Conservation (phyloP, 2,797 vertebrate species). For the Pempheris klunzingeri region DNA sequence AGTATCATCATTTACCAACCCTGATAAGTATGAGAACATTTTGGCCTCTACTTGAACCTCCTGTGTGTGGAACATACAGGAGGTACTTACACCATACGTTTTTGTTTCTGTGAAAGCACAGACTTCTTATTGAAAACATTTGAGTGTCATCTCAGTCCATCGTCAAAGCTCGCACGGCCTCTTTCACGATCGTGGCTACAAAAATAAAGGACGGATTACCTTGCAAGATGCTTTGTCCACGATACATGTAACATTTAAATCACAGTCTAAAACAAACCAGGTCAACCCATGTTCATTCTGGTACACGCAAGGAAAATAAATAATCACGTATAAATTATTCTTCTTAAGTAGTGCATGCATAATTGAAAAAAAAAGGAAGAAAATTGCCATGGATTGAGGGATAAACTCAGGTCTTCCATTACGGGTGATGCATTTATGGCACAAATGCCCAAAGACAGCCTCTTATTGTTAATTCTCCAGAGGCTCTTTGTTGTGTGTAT, state of each 20-base stretch:
- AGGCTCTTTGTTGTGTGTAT: constrained; percentile 41
- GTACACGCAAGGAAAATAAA: constrained; percentile 54
- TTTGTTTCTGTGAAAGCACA: constrained; percentile 9
- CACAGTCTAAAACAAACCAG: constrained; percentile 41
- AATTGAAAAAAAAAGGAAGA: constrained; percentile 54
- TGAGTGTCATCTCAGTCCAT: constrained; percentile 12
- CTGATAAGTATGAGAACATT: constrained; percentile 42
- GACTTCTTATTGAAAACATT: constrained; percentile 19
- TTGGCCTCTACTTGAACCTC: constrained; percentile 38
- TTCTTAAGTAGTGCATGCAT: constrained; percentile 53
- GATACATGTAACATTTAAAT: constrained; percentile 28
- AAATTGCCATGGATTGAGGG: constrained; percentile 45
- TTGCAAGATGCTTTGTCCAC: constrained; percentile 24
- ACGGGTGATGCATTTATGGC: constrained; percentile 34
- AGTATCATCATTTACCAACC: constrained; percentile 46
- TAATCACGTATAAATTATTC: constrained; percentile 55
- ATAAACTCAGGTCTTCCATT: constrained; percentile 38
- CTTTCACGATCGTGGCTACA: constrained; percentile 3
- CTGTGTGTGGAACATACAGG: constrained; percentile 9
- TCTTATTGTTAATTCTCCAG: constrained; percentile 45
- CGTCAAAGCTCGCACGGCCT: not conserved
- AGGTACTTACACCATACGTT: not conserved
- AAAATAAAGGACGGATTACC: constrained; percentile 20
- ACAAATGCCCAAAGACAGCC: constrained; percentile 45
- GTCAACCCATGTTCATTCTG: constrained; percentile 34